These are phyloP conservation scores for Sturmia bella DNA, from an alignment of 2,888 invertebrate genomes.

Conservation along the genomic window DNA sequence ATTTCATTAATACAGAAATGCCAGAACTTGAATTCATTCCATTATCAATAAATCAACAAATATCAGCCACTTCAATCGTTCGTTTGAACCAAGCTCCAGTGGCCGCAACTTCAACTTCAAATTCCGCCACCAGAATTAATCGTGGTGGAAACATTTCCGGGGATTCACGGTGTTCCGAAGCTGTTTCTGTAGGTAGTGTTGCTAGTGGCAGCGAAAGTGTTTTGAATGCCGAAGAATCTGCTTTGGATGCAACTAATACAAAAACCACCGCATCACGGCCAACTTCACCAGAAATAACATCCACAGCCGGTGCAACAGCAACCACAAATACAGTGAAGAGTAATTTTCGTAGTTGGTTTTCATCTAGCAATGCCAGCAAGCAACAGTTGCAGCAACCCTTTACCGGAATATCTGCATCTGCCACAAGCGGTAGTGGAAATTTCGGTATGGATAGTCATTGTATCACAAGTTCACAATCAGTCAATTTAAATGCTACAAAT, in stretches of 20 bases:
- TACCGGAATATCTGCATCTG: slow-evolving; percentile 64
- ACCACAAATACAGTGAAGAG: slow-evolving; percentile 73
- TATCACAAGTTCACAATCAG: slow-evolving; percentile 67
- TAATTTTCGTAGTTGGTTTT: slow-evolving; percentile 78
- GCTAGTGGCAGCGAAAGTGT: slow-evolving; percentile 75
- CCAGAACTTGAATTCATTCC: slow-evolving; percentile 79
- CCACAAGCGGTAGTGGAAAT: slow-evolving; percentile 74
- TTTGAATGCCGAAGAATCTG: slow-evolving; percentile 75
- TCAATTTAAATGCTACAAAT: slow-evolving; percentile 65
- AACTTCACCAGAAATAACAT: slow-evolving; percentile 76
- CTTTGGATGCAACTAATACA: slow-evolving; percentile 66
- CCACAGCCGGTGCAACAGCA: slow-evolving; percentile 64
- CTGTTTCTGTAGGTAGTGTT: slow-evolving; percentile 72
- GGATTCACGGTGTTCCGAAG: slow-evolving; percentile 73
- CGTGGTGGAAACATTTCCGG: slow-evolving; percentile 74
- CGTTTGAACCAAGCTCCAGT: slow-evolving; percentile 74
- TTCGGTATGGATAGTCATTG: slow-evolving; percentile 78
- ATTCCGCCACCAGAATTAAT: slow-evolving; percentile 79
- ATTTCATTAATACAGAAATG: slow-evolving; percentile 73
- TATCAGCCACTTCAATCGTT: slow-evolving; percentile 72
- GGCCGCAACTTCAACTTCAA: slow-evolving; percentile 79
- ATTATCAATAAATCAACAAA: slow-evolving; percentile 75
- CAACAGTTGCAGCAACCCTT: slow-evolving; percentile 59
- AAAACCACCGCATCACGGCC: slow-evolving; percentile 74
- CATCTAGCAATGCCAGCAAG: slow-evolving; percentile 73